These are phyloP conservation scores for rat (Rattus norvegicus) DNA, from an alignment of 2,113 vertebrate species.

Conservation along the genomic window GRCr8 NC_086022.1:14413001-14413500, in stretches of 20 bases:
- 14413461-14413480: neutral
- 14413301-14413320: no score
- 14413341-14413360: neutral
- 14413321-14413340: neutral
- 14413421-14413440: slow-evolving; percentile 46
- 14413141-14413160: slow-evolving; percentile 8
- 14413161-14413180: neutral
- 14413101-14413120: neutral
- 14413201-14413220: neutral
- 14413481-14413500: neutral
- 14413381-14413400: neutral
- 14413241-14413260: neutral
- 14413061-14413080: neutral
- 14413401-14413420: neutral
- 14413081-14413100: neutral
- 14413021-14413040: rapidly evolving
- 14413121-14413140: no score
- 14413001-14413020: neutral
- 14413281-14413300: neutral
- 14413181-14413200: neutral
- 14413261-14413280: neutral
- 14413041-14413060: neutral
- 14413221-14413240: neutral
- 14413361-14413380: neutral
- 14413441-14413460: neutral